Evolutionary conservation across 2,888 invertebrate species (phyloP).

Genomic region (Troides oblongomaculatus): DNA sequence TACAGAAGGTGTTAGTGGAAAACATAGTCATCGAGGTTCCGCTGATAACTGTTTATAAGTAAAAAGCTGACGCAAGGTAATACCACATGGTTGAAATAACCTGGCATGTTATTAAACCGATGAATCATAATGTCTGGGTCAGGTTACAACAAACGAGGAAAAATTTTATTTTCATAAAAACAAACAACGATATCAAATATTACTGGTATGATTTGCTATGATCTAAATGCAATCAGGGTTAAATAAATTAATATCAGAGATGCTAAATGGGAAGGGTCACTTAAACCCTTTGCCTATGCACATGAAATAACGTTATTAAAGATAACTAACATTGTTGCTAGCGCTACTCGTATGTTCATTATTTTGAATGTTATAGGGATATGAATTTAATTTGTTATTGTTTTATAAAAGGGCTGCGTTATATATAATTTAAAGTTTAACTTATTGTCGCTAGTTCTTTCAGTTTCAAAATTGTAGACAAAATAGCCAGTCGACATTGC

Average conservation of each 20-base stretch:
- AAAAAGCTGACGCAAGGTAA: slow-evolving; percentile 39
- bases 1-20: slow-evolving; percentile 13
- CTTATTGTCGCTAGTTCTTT: background rate
- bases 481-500: slow-evolving; percentile 34
- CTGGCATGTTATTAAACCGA: slow-evolving; percentile 31
- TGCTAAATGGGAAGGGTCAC: background rate
- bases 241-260: background rate
- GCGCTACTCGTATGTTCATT: no score
- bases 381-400: no score
- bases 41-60: slow-evolving; percentile 18
- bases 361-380: background rate
- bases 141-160: slow-evolving; percentile 28
- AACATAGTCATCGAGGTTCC: slow-evolving; percentile 14
- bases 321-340: background rate
- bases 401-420: no score
- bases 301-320: background rate
- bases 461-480: slow-evolving; percentile 14
- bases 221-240: background rate
- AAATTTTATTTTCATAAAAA: slow-evolving; percentile 18
- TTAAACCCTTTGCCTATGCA: background rate
- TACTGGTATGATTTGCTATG: background rate
- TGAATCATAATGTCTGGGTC: slow-evolving; percentile 39
- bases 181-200: background rate
- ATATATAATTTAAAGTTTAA: no score
- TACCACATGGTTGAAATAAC: slow-evolving; percentile 37